Percentiles rank a stretch among this genome's conserved stretches.
These are phyloP conservation scores for Quiscalus mexicanus DNA, from an alignment of 2,113 vertebrate genomes.

Conservation along the genomic window DNA sequence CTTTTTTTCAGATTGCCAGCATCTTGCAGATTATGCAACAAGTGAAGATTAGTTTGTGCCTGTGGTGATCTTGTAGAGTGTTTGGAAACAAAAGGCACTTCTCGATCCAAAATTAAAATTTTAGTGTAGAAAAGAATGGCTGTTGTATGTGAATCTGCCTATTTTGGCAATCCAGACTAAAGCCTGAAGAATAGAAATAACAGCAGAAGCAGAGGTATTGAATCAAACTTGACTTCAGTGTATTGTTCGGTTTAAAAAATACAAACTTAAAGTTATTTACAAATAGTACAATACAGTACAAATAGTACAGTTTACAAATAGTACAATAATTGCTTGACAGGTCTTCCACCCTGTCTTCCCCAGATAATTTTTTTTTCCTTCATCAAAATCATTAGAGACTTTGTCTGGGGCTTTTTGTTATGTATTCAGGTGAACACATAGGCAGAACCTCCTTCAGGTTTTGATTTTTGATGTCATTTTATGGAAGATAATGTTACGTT, in stretches of 20 bases:
- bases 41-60: constrained; percentile 53
- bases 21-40: constrained; percentile 66
- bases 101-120: constrained; percentile 23
- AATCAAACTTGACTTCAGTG: rapidly evolving
- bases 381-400: not conserved
- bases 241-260: not conserved
- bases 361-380: not conserved
- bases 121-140: constrained; percentile 11
- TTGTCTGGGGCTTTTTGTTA: not conserved
- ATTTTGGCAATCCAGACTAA: not conserved
- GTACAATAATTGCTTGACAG: not conserved
- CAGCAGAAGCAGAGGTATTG: not conserved
- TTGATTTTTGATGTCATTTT: constrained; percentile 8
- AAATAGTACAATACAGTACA: not conserved
- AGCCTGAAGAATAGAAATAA: not conserved
- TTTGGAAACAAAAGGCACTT: constrained; percentile 42
- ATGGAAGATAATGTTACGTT: not conserved
- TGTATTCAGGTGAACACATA: not conserved
- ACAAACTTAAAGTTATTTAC: not conserved
- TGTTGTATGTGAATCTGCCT: not conserved
- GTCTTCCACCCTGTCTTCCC: not conserved
- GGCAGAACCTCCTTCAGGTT: not conserved
- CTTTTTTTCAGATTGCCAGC: not conserved
- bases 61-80: constrained; percentile 38
- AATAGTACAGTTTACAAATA: not conserved